phyloP scores from a whole-genome alignment of 2,797 vertebrate species.

The Chromobotia macracanthus region DNA sequence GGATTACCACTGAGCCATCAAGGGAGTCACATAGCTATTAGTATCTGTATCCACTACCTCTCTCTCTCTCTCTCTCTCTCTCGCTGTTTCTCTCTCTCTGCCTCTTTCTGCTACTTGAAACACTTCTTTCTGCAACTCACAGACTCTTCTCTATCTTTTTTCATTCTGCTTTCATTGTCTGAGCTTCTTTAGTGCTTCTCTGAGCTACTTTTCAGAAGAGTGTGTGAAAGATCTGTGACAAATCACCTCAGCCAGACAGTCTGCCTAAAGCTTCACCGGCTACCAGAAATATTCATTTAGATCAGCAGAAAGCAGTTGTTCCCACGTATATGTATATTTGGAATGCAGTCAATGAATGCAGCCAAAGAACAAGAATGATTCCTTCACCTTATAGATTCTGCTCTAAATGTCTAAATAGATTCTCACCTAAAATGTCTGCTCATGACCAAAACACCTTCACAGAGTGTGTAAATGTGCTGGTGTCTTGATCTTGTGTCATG shows the following conservation, averaged over 20 bases:
- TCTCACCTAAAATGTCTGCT: neutral
- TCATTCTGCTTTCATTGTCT: constrained; percentile 54
- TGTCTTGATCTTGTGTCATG: neutral
- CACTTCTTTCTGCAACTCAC: constrained; percentile 33
- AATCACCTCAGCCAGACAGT: constrained; percentile 24
- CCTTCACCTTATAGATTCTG: neutral
- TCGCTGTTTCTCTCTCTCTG: constrained; percentile 46
- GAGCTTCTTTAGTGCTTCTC: constrained; percentile 53
- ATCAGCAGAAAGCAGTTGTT: constrained; percentile 31
- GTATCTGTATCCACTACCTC: constrained; percentile 34
- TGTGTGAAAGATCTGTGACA: constrained; percentile 37
- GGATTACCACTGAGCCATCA: constrained; percentile 51
- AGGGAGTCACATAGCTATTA: constrained; percentile 47
- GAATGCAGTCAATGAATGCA: neutral
- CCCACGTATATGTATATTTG: constrained; percentile 10
- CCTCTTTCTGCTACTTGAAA: constrained; percentile 60
- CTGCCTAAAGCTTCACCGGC: constrained; percentile 19
- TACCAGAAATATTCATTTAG: constrained; percentile 15
- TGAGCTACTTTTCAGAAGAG: constrained; percentile 28
- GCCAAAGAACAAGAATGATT: neutral
- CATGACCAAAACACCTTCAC: neutral
- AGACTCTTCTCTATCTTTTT: constrained; percentile 49
- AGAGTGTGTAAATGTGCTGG: neutral
- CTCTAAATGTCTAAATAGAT: neutral
- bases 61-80: constrained; percentile 19